Percentiles rank a stretch among this genome's conserved stretches.
Conservation (phyloP, 2,888 invertebrate genomes). For the Xestia c-nigrum region DNA sequence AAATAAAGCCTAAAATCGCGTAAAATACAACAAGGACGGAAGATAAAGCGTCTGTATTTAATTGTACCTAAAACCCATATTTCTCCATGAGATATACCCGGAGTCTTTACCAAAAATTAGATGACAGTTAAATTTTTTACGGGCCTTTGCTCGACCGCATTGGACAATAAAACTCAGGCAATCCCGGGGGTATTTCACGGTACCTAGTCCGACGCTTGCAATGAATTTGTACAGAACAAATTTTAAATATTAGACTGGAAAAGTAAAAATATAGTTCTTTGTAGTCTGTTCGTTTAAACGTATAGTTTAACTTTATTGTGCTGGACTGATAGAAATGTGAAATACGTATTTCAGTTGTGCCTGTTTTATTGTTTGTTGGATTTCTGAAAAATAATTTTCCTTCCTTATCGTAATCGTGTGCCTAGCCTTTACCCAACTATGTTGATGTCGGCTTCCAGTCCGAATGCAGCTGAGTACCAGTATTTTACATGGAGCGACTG, state of each 20-base stretch:
- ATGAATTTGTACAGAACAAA: slow-evolving; percentile 72
- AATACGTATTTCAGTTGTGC: neutral
- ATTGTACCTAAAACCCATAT: slow-evolving; percentile 55
- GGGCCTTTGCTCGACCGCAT: slow-evolving; percentile 63
- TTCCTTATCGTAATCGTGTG: too few species aligned
- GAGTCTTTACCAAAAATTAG: slow-evolving; percentile 66
- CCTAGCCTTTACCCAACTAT: too few species aligned
- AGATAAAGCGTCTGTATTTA: slow-evolving; percentile 56
- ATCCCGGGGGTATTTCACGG: slow-evolving; percentile 69
- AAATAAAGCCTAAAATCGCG: slow-evolving; percentile 33
- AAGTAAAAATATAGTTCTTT: slow-evolving; percentile 50
- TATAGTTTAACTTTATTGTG: neutral
- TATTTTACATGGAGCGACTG: too few species aligned
- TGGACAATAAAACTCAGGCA: slow-evolving; percentile 70
- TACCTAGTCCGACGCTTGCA: slow-evolving; percentile 69
- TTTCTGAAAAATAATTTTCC: too few species aligned
- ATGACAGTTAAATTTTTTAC: slow-evolving; percentile 68
- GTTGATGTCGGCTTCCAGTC: too few species aligned
- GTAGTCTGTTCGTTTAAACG: slow-evolving; percentile 17
- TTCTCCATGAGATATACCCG: slow-evolving; percentile 56
- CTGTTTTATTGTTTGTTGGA: too few species aligned
- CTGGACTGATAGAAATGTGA: neutral
- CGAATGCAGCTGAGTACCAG: too few species aligned
- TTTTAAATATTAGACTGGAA: slow-evolving; percentile 66
- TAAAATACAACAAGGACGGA: slow-evolving; percentile 46